These are phyloP conservation scores for Parascotia fuliginaria DNA, from an alignment of 2,888 invertebrate species.

Conservation along the genomic window DNA sequence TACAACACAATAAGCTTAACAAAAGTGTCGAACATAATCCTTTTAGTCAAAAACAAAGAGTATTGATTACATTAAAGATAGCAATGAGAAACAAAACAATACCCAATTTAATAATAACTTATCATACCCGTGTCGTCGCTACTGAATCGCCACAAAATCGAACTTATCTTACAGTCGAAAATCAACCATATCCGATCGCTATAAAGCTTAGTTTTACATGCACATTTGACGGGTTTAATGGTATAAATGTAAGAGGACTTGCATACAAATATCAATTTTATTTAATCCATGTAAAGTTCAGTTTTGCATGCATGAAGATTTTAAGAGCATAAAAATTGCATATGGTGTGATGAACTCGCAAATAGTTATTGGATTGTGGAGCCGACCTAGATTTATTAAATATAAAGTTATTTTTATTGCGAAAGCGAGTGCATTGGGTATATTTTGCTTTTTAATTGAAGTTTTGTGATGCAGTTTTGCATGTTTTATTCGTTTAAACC, in stretches of 20 bases:
- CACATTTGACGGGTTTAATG: not conserved
- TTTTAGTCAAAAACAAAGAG: not conserved
- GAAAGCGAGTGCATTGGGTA: not conserved
- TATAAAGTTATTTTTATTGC: constrained; percentile 14
- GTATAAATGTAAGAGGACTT: constrained; percentile 9
- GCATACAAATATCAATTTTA: too few relatives aligned
- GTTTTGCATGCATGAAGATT: too few relatives aligned
- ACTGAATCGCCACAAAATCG: too few relatives aligned
- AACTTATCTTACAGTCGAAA: not conserved
- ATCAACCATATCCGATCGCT: not conserved
- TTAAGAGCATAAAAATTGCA: too few relatives aligned
- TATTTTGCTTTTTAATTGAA: not conserved
- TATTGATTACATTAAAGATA: not conserved
- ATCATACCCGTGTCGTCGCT: too few relatives aligned
- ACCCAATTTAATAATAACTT: not conserved
- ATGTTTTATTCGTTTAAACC: too few relatives aligned
- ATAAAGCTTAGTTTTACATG: not conserved
- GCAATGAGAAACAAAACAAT: not conserved
- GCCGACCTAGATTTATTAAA: constrained; percentile 25
- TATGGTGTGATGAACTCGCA: constrained; percentile 25
- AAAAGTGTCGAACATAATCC: not conserved
- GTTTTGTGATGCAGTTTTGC: too few relatives aligned
- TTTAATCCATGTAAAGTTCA: too few relatives aligned
- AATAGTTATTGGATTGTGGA: constrained; percentile 42
- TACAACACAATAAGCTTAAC: not conserved